Conservation (phyloP, 2,113 vertebrate species). For the Noctilio leporinus region DNA sequence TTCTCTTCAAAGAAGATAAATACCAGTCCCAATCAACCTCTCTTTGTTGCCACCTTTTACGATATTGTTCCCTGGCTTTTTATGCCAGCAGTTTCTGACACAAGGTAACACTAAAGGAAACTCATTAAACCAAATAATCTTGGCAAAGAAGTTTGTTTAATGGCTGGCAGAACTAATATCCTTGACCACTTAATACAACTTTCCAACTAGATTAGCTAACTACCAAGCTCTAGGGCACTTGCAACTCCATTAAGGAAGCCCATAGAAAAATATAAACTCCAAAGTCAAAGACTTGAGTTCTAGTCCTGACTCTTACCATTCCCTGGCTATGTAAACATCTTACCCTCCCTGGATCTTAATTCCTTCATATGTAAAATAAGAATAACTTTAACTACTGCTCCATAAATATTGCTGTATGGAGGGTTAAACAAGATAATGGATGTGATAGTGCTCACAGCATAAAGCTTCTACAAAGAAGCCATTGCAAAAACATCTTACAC, state of each 20-base stretch:
- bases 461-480: slow-evolving; percentile 4
- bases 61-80: background rate
- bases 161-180: background rate
- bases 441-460: background rate
- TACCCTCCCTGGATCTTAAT: background rate
- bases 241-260: background rate
- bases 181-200: background rate
- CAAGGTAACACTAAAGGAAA: background rate
- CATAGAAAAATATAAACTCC: background rate
- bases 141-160: background rate
- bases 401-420: background rate
- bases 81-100: slow-evolving; percentile 2
- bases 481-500: slow-evolving; percentile 3
- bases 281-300: slow-evolving; percentile 3
- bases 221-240: background rate
- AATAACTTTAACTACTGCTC: background rate
- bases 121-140: background rate
- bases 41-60: background rate
- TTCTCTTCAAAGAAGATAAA: background rate
- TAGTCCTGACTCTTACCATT: background rate
- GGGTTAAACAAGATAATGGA: background rate
- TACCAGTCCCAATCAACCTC: background rate
- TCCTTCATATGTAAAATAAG: slow-evolving; percentile 15
- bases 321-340: background rate
- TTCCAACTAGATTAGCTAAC: background rate